These are phyloP conservation scores for Drosophila dunni DNA, from an alignment of 1,140 invertebrate species.

Conservation along the genomic window DNA sequence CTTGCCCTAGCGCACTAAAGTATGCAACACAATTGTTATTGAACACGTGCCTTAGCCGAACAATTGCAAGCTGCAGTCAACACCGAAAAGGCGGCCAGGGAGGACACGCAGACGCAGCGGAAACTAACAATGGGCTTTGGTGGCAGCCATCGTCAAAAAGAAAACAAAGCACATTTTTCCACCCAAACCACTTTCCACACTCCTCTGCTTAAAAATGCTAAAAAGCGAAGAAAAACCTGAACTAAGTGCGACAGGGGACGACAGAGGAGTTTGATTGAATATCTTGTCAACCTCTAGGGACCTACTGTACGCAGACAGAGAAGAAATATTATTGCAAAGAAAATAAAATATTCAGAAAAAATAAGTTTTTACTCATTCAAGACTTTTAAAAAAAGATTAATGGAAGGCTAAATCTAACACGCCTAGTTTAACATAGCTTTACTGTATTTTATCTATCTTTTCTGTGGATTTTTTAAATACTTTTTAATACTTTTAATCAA, in stretches of 20 bases:
- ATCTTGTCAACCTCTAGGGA: background rate
- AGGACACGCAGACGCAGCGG: too few relatives aligned
- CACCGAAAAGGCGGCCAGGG: conserved; percentile 8
- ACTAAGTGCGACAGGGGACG: conserved; percentile 27
- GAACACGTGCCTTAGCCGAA: conserved; percentile 64
- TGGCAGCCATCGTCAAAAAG: conserved; percentile 65
- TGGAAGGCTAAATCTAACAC: too few relatives aligned
- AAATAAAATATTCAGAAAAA: too few relatives aligned
- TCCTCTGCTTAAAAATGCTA: conserved; percentile 56
- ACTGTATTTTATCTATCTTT: too few relatives aligned
- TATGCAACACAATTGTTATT: conserved; percentile 81
- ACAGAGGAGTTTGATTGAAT: conserved; percentile 2
- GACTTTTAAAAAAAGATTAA: too few relatives aligned
- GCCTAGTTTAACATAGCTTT: too few relatives aligned
- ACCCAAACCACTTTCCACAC: background rate
- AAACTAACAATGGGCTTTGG: background rate
- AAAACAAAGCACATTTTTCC: conserved; percentile 71
- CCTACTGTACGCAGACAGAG: background rate
- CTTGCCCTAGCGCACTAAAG: conserved; percentile 61
- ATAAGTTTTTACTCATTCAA: too few relatives aligned
- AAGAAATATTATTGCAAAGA: too few relatives aligned
- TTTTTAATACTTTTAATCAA: too few relatives aligned
- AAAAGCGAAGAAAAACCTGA: conserved; percentile 46
- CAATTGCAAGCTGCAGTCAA: conserved; percentile 27
- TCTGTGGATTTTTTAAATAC: too few relatives aligned